Conservation (phyloP, 2,888 invertebrate species). For the Mythimna loreyi region DNA sequence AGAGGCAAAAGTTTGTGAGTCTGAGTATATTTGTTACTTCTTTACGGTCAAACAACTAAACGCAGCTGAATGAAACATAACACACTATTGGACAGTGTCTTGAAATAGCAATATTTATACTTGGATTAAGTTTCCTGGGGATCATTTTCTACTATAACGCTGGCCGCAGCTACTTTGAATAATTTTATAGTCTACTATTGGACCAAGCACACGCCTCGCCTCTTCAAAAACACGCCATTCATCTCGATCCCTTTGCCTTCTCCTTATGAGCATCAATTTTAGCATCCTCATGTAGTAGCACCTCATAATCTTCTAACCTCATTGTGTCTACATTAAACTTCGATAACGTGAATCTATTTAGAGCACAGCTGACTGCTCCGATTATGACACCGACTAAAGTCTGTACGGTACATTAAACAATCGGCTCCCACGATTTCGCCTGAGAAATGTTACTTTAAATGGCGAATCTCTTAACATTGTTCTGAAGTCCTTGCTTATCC, state of each 20-base stretch:
- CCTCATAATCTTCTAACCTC: constrained; percentile 50
- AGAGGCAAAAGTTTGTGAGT: too few species aligned
- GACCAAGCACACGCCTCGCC: background rate
- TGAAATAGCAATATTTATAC: too few species aligned
- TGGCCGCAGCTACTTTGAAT: too few species aligned
- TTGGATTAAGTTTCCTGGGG: too few species aligned
- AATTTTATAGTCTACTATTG: background rate
- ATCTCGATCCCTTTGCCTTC: background rate
- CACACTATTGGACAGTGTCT: too few species aligned
- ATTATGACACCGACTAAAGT: constrained; percentile 81
- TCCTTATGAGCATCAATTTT: background rate
- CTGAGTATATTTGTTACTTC: too few species aligned
- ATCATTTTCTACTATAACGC: too few species aligned
- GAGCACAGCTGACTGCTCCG: constrained; percentile 78
- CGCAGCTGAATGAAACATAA: too few species aligned
- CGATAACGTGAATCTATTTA: constrained; percentile 76
- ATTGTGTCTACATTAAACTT: constrained; percentile 68
- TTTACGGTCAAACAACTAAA: too few species aligned
- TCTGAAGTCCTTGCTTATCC: constrained; percentile 53
- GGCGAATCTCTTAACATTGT: constrained; percentile 63
- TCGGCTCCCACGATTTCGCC: constrained; percentile 65
- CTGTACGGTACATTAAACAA: constrained; percentile 85
- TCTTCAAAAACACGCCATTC: background rate
- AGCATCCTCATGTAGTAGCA: background rate
- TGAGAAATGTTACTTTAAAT: constrained; percentile 66